Base-by-base conservation (phyloP, 2,888 invertebrate species). In the Xanthia icteritia region DNA sequence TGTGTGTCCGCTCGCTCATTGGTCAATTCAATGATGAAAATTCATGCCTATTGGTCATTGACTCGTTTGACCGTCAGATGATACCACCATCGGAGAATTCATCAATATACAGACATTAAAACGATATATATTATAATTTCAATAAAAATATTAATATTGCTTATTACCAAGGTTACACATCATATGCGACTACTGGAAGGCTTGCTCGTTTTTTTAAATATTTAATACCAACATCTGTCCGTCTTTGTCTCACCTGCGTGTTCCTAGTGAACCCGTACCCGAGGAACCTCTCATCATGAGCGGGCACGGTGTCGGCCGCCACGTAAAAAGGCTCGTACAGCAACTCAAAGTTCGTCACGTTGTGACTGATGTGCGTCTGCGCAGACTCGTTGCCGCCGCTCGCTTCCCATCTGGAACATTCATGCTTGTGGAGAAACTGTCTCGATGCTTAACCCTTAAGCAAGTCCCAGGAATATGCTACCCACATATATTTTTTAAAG, bases 281-380 rank as follows among this genome's bases (percentile, higher is more conserved):
- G 71, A 99, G 96, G 95, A 99, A 99, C 76, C 99, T 96, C 94
- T 99, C 99, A 91, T 99, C 99, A 90, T 99, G 99, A 0, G 97
- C 97, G 0, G 99, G 99, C 39, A 98, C 98, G 69, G 97, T 97
- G 93, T 99, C 99, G 5, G 97, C 96, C 3, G 99, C 98, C 74
- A 99, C 98, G 95, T 99, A 99, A 96, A 99, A 99, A 0, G 99
- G 99, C 95, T 99, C 99, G 95, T 99, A 99, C 81, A 99, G 97
- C 92, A 99, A 98, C 95, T 97, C 97, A 93, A 98, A 98, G 94
- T 98, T 98, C 17, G 98, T 98, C 79, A 99, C 99, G 89, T 98
- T 97, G 94, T 99, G 99, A 91, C 98, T 99, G 70, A 99, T 97
- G 92, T 98, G 98, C 5, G 98, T 97, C 80, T 97, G 97, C 13